Percentiles rank a stretch among this genome's conserved stretches.
Evolutionary conservation across 2,888 invertebrate genomes (phyloP).

Genomic region (Synanthedon tipuliformis): DNA sequence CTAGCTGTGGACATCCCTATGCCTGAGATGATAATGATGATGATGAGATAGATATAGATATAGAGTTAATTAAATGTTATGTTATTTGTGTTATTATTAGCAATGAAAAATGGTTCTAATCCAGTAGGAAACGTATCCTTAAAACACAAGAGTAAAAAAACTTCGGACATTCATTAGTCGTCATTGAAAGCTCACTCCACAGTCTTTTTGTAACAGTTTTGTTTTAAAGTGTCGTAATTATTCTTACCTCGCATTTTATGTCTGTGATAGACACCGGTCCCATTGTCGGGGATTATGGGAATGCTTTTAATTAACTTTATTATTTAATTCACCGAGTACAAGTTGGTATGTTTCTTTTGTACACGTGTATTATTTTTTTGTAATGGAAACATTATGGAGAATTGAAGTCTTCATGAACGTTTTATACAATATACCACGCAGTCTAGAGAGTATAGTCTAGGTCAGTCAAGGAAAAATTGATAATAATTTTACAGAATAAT

Average conservation of each 20-base stretch:
- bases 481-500: no score
- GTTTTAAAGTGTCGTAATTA: slow-evolving; percentile 38
- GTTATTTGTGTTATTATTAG: slow-evolving; percentile 1
- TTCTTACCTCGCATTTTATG: slow-evolving; percentile 13
- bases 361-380: no score
- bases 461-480: no score
- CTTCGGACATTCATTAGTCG: slow-evolving; percentile 49
- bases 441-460: no score
- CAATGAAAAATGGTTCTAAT: slow-evolving; percentile 2
- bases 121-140: slow-evolving; percentile 6
- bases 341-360: no score
- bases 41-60: no score
- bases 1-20: no score
- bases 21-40: no score
- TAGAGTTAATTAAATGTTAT: no score
- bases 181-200: slow-evolving; percentile 54
- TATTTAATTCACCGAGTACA: slow-evolving; percentile 6
- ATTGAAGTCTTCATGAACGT: no score
- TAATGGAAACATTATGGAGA: no score
- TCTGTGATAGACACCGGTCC: slow-evolving; percentile 1
- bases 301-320: slow-evolving; percentile 19
- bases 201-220: slow-evolving; percentile 27
- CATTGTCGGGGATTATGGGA: slow-evolving; percentile 3
- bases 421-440: no score
- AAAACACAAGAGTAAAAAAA: slow-evolving; percentile 26